Evolutionary conservation across 1,140 invertebrate genomes (phyloP).

Genomic region (Trichogramma pretiosum): DNA sequence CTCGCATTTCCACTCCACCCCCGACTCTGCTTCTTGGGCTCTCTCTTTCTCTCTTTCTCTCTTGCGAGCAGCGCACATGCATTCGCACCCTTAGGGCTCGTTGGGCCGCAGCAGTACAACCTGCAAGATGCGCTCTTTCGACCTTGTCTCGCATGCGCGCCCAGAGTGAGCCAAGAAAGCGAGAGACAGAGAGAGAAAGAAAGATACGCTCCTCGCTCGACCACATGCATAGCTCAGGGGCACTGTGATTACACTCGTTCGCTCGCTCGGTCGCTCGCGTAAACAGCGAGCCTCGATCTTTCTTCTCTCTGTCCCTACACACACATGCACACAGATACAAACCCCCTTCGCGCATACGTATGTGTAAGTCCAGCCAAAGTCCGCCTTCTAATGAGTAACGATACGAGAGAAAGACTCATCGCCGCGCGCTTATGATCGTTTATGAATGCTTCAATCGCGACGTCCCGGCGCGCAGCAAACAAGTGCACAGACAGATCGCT

Average conservation of each 20-base stretch:
- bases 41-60: constrained; percentile 17
- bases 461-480: no score
- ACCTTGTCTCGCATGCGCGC: constrained; percentile 4
- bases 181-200: neutral
- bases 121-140: constrained; percentile 14
- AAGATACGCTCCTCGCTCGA: neutral
- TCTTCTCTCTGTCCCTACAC: constrained; percentile 13
- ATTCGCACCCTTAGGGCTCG: no score
- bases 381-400: constrained; percentile 33
- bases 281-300: neutral
- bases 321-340: neutral
- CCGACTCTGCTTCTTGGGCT: constrained; percentile 6
- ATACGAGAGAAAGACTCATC: neutral
- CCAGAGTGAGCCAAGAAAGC: constrained; percentile 3
- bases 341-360: constrained; percentile 33
- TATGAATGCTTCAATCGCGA: no score
- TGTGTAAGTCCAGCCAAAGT: constrained; percentile 29
- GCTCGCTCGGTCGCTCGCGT: neutral
- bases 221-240: constrained; percentile 33
- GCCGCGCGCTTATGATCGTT: neutral
- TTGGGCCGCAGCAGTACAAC: constrained; percentile 15
- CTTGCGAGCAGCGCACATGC: constrained; percentile 18
- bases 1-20: constrained; percentile 21
- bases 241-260: constrained; percentile 41
- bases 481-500: no score